These are phyloP conservation scores for Campoletis sonorensis DNA, from an alignment of 1,140 invertebrate species.

Conservation along the genomic window DNA sequence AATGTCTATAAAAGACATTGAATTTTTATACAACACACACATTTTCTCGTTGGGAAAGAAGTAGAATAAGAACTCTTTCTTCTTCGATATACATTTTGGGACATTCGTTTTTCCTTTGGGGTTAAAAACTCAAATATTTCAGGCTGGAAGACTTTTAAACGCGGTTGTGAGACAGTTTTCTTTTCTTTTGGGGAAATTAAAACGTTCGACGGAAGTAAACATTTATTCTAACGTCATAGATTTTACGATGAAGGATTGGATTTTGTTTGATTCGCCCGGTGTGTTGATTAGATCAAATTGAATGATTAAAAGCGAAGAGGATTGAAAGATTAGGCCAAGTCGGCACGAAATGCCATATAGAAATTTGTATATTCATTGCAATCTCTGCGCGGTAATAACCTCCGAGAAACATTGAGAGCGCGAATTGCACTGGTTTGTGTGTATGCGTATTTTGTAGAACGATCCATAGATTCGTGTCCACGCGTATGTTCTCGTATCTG, in stretches of 20 bases:
- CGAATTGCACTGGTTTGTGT: slow-evolving; percentile 23
- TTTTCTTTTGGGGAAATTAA: too few species aligned
- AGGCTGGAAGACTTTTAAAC: too few species aligned
- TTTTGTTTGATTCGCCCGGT: too few species aligned
- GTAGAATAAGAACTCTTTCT: too few species aligned
- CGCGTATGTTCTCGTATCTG: not conserved
- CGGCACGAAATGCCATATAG: not conserved
- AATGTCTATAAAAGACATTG: slow-evolving; percentile 8
- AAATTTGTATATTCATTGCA: not conserved
- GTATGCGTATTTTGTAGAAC: not conserved
- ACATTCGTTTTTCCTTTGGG: too few species aligned
- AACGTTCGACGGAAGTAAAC: too few species aligned
- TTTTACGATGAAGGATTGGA: too few species aligned
- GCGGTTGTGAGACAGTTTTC: too few species aligned
- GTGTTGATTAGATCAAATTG: not conserved
- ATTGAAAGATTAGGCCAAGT: not conserved
- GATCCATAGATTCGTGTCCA: not conserved
- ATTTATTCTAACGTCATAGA: too few species aligned
- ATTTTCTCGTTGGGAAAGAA: not conserved
- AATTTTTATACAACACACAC: not conserved
- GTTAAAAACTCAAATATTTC: too few species aligned
- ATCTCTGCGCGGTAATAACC: slow-evolving; percentile 20
- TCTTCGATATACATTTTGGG: too few species aligned
- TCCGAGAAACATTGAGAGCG: slow-evolving; percentile 12
- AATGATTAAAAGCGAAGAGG: not conserved